Base-by-base conservation (phyloP, 1,140 invertebrate genomes). In the Heliothis subflexa region DNA sequence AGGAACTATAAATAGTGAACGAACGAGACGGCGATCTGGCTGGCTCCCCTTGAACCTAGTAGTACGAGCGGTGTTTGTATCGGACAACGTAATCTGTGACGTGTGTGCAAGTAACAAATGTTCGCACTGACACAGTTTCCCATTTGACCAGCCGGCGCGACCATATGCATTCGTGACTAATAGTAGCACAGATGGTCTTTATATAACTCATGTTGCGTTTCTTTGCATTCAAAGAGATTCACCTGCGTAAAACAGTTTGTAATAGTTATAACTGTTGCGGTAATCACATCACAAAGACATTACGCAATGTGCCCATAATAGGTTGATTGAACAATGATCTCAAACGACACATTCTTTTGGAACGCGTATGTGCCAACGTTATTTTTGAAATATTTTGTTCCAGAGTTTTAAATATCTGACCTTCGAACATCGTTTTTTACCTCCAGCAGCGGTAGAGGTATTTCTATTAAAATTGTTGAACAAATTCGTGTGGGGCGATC, bases 41-140 rank as follows among this genome's bases (percentile, higher is more conserved):
- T 87, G 88, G 92, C 85, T 94, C 88, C 92, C 93, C 93, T 94
- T 94, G 93, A 94, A 93, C 92, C 93, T 93, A 92, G 87, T 84
- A 85, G 77, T 87, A 86, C 86, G 86, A 85, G 85, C 88, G 86
- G 81, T 85, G 78, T 73, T 83, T 80, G 82, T 81, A 83, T 79
- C 78, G 81, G 78, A 88, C 88, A 89, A 88, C 90, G 87, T 90
- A 89, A 93, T 88, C 81, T 86, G 87, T 90, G 85, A 87, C 87
- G 91, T 88, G 81, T 81, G 84, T 85, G 89, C 85, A 85, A 82
- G 88, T 85, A 89, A 85, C 88, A 93, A 93, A 91, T 90, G 87
- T 88, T 91, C 90, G 83, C 84, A 89, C 89, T 93, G 92, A 93
- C 92, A 94, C 85, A 94, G 88, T 92, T 94, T 91, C 90, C 86